Conservation (phyloP, 2,797 vertebrate species). For the Typhlichthys eigenmanni region DNA sequence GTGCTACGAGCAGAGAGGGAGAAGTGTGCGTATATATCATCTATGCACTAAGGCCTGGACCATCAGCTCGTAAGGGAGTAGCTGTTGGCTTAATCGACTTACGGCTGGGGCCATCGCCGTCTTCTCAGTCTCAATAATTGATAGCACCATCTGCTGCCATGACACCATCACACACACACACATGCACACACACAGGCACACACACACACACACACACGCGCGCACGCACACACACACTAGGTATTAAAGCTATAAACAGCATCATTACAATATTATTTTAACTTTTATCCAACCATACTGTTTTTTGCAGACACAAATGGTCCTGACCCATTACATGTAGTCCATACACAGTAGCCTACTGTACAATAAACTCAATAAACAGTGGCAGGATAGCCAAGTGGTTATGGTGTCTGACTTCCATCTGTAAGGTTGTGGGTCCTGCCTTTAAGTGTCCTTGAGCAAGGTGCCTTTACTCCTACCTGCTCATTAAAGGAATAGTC, state of each 20-base stretch:
- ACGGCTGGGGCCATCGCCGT: conserved; percentile 60
- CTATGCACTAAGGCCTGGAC: conserved; percentile 31
- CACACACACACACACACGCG: neutral
- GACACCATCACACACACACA: neutral
- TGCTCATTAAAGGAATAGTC: no score
- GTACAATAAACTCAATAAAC: no score
- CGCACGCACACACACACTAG: neutral
- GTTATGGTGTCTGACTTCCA: no score
- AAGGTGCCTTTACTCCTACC: no score
- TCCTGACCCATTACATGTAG: no score
- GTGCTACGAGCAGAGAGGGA: neutral
- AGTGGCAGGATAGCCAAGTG: no score
- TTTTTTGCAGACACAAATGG: no score
- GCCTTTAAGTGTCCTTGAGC: no score
- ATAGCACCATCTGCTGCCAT: conserved; percentile 67
- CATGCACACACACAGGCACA: neutral
- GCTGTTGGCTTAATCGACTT: conserved; percentile 66
- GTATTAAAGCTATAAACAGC: neutral
- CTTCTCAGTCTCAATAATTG: conserved; percentile 69
- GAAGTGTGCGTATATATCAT: conserved; percentile 26
- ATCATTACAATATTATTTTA: neutral
- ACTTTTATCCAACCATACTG: no score
- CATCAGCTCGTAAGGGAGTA: conserved; percentile 43
- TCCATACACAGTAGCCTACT: no score
- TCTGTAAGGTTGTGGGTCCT: no score